phyloP scores from a whole-genome alignment of 2,113 vertebrate species.

The Casuarius casuarius region DNA sequence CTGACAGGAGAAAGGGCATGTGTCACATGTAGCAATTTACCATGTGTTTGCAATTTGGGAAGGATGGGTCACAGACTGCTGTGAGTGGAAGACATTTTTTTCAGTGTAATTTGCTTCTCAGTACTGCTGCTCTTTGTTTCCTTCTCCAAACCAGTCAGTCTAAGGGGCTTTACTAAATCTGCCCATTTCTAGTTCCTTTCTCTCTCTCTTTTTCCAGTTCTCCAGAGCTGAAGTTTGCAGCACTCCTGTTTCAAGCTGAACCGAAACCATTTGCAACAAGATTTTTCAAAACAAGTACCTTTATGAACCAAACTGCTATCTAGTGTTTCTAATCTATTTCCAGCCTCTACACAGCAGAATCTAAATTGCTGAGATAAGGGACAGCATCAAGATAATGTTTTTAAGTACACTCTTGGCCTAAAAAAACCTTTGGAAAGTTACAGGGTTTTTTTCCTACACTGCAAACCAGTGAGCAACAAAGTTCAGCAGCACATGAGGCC shows the following conservation, averaged over 20 bases:
- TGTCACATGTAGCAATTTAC: not conserved
- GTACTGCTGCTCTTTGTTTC: not conserved
- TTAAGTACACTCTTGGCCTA: not conserved
- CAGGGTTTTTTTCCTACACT: not conserved
- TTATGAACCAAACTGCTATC: not conserved
- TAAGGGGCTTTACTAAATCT: not conserved
- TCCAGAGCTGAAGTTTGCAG: not conserved
- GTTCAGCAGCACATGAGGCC: not conserved
- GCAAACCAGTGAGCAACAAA: not conserved
- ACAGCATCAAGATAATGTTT: rapidly evolving
- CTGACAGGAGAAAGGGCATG: not conserved
- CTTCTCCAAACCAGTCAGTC: not conserved
- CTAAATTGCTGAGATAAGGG: not conserved
- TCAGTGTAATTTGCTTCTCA: rapidly evolving
- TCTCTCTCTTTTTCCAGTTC: not conserved
- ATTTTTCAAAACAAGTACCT: not conserved
- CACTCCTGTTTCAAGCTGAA: not conserved
- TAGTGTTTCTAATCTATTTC: not conserved
- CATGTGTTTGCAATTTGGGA: rapidly evolving
- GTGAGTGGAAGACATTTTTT: not conserved
- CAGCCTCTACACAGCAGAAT: not conserved
- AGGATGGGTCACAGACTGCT: not conserved
- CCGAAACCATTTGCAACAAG: not conserved
- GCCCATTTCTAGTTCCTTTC: not conserved
- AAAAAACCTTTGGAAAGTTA: not conserved